Evolutionary conservation across 2,888 invertebrate genomes (phyloP).

Genomic region (Ryuthela nishihirai): DNA sequence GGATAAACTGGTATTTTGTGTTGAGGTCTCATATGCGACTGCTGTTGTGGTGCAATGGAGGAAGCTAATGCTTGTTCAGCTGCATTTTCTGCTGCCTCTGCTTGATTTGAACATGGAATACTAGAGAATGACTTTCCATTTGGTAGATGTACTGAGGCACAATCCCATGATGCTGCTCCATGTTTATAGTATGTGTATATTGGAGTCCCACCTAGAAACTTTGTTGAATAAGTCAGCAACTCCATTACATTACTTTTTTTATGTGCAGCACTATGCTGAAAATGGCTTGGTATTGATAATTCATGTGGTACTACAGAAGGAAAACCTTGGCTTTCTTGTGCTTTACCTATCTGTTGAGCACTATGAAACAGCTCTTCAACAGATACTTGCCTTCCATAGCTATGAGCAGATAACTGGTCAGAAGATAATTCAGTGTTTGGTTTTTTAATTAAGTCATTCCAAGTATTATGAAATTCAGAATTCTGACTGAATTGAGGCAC

Average conservation of each 20-base stretch:
- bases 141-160: slow-evolving; percentile 20
- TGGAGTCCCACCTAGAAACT: slow-evolving; percentile 3
- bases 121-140: slow-evolving; percentile 19
- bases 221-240: not conserved
- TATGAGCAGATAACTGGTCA: not conserved
- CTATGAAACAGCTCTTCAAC: slow-evolving; percentile 33
- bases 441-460: slow-evolving; percentile 23
- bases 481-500: not conserved
- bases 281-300: too few relatives aligned
- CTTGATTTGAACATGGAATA: slow-evolving; percentile 6
- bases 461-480: slow-evolving; percentile 13
- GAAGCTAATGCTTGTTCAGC: slow-evolving; percentile 21
- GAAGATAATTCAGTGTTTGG: not conserved
- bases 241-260: not conserved
- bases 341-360: not conserved
- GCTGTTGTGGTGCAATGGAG: not conserved
- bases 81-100: slow-evolving; percentile 24
- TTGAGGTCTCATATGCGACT: not conserved
- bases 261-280: not conserved
- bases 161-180: slow-evolving; percentile 6
- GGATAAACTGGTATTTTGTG: not conserved
- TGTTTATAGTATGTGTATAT: slow-evolving; percentile 14
- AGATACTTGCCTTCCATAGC: slow-evolving; percentile 24
- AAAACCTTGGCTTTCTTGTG: not conserved
- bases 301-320: not conserved